A percentile compares a stretch with the other conserved stretches of the same genome.
Evolutionary conservation across 2,888 invertebrate species (phyloP).

Genomic region (Drosophila putrida): DNA sequence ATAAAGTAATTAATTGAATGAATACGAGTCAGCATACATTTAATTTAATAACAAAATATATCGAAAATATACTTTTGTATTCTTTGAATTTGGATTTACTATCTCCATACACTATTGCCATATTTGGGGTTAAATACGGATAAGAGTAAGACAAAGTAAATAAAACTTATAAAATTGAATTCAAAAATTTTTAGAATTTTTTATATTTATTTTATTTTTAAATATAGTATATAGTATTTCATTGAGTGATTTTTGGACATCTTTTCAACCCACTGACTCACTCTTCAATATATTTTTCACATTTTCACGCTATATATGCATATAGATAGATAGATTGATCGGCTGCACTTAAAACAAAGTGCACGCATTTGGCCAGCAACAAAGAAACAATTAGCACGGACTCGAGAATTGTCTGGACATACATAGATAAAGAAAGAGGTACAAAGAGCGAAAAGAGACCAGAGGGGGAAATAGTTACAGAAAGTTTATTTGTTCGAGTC

Average conservation of each 20-base stretch:
- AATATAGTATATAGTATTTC: too few species aligned
- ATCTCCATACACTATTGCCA: too few species aligned
- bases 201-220: too few species aligned
- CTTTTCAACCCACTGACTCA: not conserved
- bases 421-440: constrained; percentile 28
- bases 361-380: constrained; percentile 66
- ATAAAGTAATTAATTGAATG: too few species aligned
- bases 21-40: too few species aligned
- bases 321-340: constrained; percentile 30
- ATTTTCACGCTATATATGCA: constrained; percentile 12
- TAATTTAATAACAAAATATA: too few species aligned
- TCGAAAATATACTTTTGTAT: too few species aligned
- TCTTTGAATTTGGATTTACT: too few species aligned
- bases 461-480: constrained; percentile 23
- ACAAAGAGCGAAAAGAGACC: not conserved
- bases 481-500: constrained; percentile 66
- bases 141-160: too few species aligned
- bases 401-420: constrained; percentile 66
- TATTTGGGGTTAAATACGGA: too few species aligned
- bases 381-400: constrained; percentile 68
- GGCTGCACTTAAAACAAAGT: constrained; percentile 76
- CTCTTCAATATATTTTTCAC: constrained; percentile 14
- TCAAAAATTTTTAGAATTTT: too few species aligned
- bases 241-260: not conserved
- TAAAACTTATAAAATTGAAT: too few species aligned